Conservation (phyloP, 2,797 vertebrate species). For the Argentina silus region DNA sequence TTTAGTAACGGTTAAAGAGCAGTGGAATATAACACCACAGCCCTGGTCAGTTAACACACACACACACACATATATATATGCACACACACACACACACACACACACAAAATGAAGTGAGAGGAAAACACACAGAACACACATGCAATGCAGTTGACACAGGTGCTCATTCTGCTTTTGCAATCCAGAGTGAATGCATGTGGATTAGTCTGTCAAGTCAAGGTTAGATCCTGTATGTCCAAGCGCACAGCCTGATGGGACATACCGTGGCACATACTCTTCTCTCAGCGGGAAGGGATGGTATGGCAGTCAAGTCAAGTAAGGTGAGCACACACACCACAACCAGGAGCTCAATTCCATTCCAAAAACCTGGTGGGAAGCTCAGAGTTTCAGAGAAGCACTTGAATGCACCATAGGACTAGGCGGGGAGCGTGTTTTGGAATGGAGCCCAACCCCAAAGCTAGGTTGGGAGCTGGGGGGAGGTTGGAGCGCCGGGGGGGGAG, state of each 20-base stretch:
- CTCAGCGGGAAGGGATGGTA: not conserved
- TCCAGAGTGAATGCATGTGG: not conserved
- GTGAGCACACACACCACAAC: not conserved
- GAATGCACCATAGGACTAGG: not conserved
- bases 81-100: not conserved
- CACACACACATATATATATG: too few species aligned
- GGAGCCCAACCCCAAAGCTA: too few species aligned
- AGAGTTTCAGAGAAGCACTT: not conserved
- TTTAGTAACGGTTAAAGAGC: not conserved
- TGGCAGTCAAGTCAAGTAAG: not conserved
- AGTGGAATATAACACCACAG: not conserved
- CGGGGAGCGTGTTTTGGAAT: not conserved
- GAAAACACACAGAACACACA: not conserved
- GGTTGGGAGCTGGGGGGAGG: not conserved
- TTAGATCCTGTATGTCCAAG: not conserved
- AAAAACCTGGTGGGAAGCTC: not conserved
- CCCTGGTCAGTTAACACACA: not conserved
- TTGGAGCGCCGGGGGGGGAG: slow-evolving; percentile 42
- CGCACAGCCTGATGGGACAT: slow-evolving; percentile 2
- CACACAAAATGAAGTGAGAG: not conserved
- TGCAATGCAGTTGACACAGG: not conserved
- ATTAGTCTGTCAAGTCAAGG: not conserved
- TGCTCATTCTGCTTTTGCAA: not conserved
- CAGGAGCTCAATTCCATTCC: not conserved
- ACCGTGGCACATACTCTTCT: not conserved